Conservation (phyloP, 2,888 invertebrate species). For the Conchocele bisecta region DNA sequence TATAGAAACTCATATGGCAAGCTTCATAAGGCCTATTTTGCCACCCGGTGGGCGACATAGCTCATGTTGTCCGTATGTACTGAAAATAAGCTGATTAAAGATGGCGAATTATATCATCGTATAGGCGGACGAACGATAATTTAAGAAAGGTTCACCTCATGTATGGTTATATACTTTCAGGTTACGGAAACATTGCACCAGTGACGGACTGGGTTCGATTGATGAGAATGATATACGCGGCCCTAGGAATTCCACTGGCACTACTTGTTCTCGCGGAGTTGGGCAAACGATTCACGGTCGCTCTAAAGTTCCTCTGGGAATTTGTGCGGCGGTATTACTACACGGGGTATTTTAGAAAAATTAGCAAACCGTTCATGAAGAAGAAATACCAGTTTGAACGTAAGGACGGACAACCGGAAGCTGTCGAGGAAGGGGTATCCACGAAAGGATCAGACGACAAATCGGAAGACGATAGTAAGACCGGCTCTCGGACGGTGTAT, state of each 20-base stretch:
- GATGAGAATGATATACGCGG: conserved; percentile 95
- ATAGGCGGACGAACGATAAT: too few species aligned
- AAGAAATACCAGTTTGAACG: not conserved
- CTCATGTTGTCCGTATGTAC: too few species aligned
- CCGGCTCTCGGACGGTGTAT: conserved; percentile 42
- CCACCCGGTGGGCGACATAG: not conserved
- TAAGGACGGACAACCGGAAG: too few species aligned
- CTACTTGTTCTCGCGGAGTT: conserved; percentile 96
- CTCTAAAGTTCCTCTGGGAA: conserved; percentile 93
- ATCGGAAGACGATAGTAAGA: conserved; percentile 39
- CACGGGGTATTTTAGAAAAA: conserved; percentile 89
- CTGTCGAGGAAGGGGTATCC: conserved; percentile 76
- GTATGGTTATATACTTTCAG: conserved; percentile 84
- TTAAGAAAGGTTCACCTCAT: not conserved
- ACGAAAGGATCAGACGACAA: conserved; percentile 82
- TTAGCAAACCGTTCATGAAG: conserved; percentile 77
- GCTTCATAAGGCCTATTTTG: not conserved
- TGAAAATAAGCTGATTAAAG: too few species aligned
- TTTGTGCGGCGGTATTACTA: conserved; percentile 83
- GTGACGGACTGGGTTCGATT: conserved; percentile 92
- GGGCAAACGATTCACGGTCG: conserved; percentile 95
- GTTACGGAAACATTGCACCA: conserved; percentile 98
- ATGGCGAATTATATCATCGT: too few species aligned
- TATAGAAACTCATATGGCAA: too few species aligned
- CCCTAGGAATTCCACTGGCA: conserved; percentile 97